These are phyloP conservation scores for Tenthredo scrophulariae DNA, from an alignment of 2,888 invertebrate species.

Conservation along the genomic window DNA sequence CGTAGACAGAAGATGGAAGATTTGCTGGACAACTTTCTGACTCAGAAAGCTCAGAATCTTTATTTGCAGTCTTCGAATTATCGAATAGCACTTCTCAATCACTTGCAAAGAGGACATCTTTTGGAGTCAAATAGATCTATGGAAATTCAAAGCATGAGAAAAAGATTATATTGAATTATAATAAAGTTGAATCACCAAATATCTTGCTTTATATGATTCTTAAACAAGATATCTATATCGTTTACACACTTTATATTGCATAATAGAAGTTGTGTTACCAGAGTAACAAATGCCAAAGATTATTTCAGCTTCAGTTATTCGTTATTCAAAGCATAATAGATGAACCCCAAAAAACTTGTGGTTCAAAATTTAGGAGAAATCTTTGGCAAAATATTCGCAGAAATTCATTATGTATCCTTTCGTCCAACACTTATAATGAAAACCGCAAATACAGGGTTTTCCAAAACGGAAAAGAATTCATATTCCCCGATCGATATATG, in stretches of 20 bases:
- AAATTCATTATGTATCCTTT: background rate
- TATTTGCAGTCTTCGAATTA: background rate
- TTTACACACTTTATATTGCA: conserved; percentile 8
- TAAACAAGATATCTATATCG: background rate
- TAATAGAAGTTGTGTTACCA: background rate
- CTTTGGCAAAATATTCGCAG: background rate
- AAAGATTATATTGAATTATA: background rate
- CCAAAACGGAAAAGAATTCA: background rate
- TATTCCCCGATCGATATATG: background rate
- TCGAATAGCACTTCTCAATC: background rate
- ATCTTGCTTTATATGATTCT: background rate
- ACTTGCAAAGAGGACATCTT: background rate
- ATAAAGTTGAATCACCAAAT: background rate
- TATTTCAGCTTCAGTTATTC: background rate
- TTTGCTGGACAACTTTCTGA: background rate
- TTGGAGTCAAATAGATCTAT: background rate
- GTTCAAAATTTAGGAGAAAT: conserved; percentile 4
- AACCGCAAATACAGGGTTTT: background rate
- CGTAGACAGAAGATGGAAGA: background rate
- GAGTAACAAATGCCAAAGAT: conserved; percentile 18
- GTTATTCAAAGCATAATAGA: background rate
- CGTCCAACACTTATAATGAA: background rate
- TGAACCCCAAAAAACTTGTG: background rate
- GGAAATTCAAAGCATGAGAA: background rate
- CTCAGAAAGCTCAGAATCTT: background rate